Evolutionary conservation across 2,797 vertebrate species (phyloP), one percentile per base, ranked within the genome.

Genomic region (Etheostoma perlongum): DNA sequence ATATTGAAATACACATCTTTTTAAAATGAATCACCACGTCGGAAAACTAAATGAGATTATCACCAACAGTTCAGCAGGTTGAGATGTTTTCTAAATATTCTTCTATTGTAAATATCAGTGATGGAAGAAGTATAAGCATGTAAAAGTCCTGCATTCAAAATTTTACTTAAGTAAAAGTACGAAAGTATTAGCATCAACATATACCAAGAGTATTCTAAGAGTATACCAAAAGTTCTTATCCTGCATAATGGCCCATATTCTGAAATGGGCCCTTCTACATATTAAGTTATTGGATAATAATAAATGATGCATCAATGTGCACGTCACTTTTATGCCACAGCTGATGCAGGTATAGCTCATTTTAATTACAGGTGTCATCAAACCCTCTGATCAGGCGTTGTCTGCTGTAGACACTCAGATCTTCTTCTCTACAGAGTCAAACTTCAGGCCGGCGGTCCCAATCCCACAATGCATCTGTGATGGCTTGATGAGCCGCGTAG

Each of bases 381-480:
- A 52, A 16, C 30, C 63, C 10, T 36, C n/a, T 42, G 27, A 54
- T 54, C 52, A 16, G 14, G 16, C 19, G 7, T 21, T 40, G 9
- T 36, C 6, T 13, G 18, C 18, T 10, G n/a, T 2, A 15, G 5
- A 68, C 8, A 6, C 25, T 46, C 23, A 23, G 25, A 47, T 51
- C 48, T 23, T 66, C 51, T 40, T 27, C 57, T 47, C 25, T 42
- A 63, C 11, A 57, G 70, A 83, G 54, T 62, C 74, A 2, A 59
- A 40, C 15, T n/a, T 47, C 13, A 42, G 59, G 14, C 5, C 6
- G 5, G 52, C 61, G 18, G 5, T 7, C 16, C 0, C 47, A 19
- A 12, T 72, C 81, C 76, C 74, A 80, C 63, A 53, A 72, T 77
- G 80, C 85, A 80, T 74, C 66, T 78, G 62, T 64, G 62, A 16